Base-by-base conservation (phyloP, 92 coral and sea anemone genomes). In the Actinernus sp. region DNA sequence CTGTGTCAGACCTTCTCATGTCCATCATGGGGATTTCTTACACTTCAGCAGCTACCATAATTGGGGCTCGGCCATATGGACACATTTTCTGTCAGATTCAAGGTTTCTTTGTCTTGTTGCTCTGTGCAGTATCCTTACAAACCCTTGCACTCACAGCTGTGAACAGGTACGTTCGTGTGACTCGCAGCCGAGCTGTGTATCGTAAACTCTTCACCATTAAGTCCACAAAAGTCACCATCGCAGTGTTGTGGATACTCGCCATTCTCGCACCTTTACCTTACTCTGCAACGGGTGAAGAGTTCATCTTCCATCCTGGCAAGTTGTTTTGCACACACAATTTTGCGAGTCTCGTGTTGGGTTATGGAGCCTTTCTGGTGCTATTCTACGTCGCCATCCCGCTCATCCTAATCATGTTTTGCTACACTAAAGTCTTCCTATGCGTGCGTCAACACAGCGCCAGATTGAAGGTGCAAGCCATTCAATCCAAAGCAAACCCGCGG, bases 251-350 rank as follows among this genome's bases (percentile, higher is more conserved):
- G 93, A 1, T 68, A 1, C 26, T 73, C 52, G 93, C 93, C 23
- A 30, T 87, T 7, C 58, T 87, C 11, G 85, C 93, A 4, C 88
- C 93, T 26, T 57, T 81, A 10, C 88, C 88, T 2, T 87, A 87
- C 33, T 72, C 76, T 22, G 58, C 55, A 3, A 53, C 78, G 9
- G 72, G 79, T 22, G 79, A 81, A 24, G 61, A 63, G 18, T 87
- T 81, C 55, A 27, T 69, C 61, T 87, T 87, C 24, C 93, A 81
- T 60, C 53, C 88, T 13, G 93, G 88, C n/a, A 87, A 87, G 37
- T 76, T 49, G 0, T 81, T 87, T 49, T 87, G 88, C 20, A 69
- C 85, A 17, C 77, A 75, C 54, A 47, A 87, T 73, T n/a, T 43
- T 3, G 85, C 73, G 26, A 74, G 72, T 31, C 73, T 87, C 9